A percentile compares a stretch with the other conserved stretches of the same genome.
Evolutionary conservation across 2,113 vertebrate genomes (phyloP).

Genomic region (Podiceps cristatus): DNA sequence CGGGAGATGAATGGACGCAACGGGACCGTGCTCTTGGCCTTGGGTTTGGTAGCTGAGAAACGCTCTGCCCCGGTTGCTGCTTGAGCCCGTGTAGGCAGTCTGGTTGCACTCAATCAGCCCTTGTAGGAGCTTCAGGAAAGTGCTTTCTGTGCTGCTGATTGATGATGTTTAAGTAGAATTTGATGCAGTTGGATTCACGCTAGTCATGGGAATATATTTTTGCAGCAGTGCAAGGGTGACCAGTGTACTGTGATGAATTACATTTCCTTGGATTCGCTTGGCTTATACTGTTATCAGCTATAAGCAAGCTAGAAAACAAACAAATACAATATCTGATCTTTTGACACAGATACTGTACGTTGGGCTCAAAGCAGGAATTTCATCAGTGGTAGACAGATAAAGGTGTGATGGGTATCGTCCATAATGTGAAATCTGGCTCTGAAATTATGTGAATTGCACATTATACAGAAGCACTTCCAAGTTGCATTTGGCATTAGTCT

Average conservation of each 20-base stretch:
- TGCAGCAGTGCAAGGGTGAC: neutral
- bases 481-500: neutral
- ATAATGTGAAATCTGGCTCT: neutral
- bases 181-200: neutral
- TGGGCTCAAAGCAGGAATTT: neutral
- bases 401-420: neutral
- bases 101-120: neutral
- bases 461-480: neutral
- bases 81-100: neutral
- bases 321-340: neutral
- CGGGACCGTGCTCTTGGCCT: rapidly evolving
- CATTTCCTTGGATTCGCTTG: neutral
- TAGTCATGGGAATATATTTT: neutral
- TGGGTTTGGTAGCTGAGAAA: neutral
- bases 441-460: neutral
- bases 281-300: conserved; percentile 22
- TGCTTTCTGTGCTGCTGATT: neutral
- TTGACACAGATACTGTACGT: neutral
- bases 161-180: neutral
- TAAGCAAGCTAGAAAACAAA: neutral
- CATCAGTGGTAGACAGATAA: neutral
- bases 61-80: neutral
- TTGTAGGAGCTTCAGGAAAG: neutral
- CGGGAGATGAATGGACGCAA: neutral
- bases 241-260: neutral